Evolutionary conservation across 2,888 invertebrate species (phyloP).

Genomic region (Teleogryllus oceanicus): DNA sequence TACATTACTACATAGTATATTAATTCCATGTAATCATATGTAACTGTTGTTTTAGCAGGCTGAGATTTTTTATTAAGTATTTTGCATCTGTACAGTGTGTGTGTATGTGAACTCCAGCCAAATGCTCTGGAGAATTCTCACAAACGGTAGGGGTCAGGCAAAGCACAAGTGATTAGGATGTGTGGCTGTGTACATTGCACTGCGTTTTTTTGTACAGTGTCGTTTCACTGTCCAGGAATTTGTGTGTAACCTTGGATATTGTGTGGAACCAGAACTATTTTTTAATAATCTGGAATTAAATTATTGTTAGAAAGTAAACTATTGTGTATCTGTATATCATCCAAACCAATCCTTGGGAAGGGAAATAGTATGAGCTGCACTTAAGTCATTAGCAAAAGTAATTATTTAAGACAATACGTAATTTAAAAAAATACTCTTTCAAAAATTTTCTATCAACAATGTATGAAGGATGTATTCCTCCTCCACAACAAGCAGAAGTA

Average conservation of each 20-base stretch:
- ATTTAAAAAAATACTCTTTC: no score
- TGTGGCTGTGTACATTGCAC: neutral
- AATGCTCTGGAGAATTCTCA: neutral
- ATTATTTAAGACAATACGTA: no score
- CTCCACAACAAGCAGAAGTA: no score
- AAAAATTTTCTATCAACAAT: no score
- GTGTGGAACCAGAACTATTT: conserved; percentile 3
- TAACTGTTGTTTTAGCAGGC: neutral
- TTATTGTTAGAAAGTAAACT: conserved; percentile 31
- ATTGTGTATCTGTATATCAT: neutral
- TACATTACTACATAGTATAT: neutral
- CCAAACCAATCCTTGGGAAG: neutral
- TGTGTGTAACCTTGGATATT: neutral
- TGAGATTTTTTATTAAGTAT: neutral
- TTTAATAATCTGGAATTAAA: conserved; percentile 30
- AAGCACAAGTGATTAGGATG: neutral
- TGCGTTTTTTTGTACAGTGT: neutral
- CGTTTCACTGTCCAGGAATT: neutral
- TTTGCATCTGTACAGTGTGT: conserved; percentile 2
- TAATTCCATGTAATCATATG: neutral
- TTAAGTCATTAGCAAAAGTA: no score
- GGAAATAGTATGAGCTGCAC: no score
- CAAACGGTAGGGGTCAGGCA: neutral
- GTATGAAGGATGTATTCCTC: no score
- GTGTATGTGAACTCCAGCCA: neutral